phyloP scores from a whole-genome alignment of 2,888 invertebrate species.

The Marasmarcha lunaedactyla region DNA sequence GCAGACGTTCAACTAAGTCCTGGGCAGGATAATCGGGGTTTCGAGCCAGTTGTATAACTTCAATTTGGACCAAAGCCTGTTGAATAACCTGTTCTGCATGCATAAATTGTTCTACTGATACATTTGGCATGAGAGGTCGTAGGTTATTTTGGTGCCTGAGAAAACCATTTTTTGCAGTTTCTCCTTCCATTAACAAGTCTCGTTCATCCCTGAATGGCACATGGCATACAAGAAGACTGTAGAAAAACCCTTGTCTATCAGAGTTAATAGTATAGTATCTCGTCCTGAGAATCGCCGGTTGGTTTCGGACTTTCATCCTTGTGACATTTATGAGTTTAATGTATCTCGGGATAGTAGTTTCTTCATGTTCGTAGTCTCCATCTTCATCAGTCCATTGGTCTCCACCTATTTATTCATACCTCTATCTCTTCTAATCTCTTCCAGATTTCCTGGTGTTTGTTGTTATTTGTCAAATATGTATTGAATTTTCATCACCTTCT shows the following conservation, averaged over 20 bases:
- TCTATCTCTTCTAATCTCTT: no score
- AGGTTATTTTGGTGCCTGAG: neutral
- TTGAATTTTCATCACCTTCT: neutral
- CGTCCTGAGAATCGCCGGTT: neutral
- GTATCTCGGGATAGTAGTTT: neutral
- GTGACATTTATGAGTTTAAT: neutral
- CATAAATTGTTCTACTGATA: neutral
- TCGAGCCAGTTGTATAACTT: neutral
- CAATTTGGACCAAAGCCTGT: neutral
- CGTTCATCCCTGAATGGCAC: no score
- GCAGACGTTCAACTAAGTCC: neutral
- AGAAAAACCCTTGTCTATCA: neutral
- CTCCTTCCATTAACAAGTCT: no score
- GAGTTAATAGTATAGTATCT: neutral
- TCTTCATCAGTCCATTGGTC: neutral
- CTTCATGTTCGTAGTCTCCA: neutral
- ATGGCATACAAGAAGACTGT: neutral
- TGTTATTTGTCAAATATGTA: neutral
- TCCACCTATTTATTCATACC: neutral
- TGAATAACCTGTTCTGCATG: neutral
- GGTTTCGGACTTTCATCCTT: neutral
- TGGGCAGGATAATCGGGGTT: neutral
- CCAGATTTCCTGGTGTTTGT: neutral
- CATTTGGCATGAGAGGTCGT: neutral
- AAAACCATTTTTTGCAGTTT: no score